Evolutionary conservation across 2,888 invertebrate genomes (phyloP).

Genomic region (Hipparchia sbordonii): DNA sequence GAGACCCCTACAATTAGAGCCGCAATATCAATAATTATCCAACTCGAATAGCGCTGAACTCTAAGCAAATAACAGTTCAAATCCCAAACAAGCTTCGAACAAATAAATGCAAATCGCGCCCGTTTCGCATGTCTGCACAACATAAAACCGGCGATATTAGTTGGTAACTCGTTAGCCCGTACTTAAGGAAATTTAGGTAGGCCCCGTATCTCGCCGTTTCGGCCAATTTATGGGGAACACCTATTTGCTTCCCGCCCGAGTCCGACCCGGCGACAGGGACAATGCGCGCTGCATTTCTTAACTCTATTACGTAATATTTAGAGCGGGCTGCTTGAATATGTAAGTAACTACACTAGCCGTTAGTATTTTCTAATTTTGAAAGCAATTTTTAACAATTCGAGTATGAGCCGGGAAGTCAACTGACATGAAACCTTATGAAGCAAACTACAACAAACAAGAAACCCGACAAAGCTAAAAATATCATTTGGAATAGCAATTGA

Average conservation of each 20-base stretch:
- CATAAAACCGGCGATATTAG: constrained; percentile 54
- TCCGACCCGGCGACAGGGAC: constrained; percentile 30
- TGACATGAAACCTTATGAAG: too few relatives aligned
- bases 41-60: constrained; percentile 30
- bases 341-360: not conserved
- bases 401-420: too few relatives aligned
- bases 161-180: constrained; percentile 54
- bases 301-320: constrained; percentile 37
- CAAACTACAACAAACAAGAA: too few relatives aligned
- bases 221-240: constrained; percentile 49
- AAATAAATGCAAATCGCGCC: constrained; percentile 52
- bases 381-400: too few relatives aligned
- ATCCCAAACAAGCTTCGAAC: constrained; percentile 46
- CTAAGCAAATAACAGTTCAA: constrained; percentile 43
- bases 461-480: too few relatives aligned
- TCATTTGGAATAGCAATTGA: too few relatives aligned
- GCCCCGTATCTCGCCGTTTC: constrained; percentile 47
- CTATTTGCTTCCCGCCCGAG: constrained; percentile 43
- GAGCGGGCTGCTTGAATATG: not conserved
- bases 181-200: constrained; percentile 56
- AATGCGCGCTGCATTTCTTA: constrained; percentile 38
- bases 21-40: constrained; percentile 37
- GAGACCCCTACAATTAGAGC: constrained; percentile 29
- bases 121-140: constrained; percentile 55
- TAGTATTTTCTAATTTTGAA: not conserved